Conservation (phyloP, 1,140 invertebrate species). For the Whitmania pigra region DNA sequence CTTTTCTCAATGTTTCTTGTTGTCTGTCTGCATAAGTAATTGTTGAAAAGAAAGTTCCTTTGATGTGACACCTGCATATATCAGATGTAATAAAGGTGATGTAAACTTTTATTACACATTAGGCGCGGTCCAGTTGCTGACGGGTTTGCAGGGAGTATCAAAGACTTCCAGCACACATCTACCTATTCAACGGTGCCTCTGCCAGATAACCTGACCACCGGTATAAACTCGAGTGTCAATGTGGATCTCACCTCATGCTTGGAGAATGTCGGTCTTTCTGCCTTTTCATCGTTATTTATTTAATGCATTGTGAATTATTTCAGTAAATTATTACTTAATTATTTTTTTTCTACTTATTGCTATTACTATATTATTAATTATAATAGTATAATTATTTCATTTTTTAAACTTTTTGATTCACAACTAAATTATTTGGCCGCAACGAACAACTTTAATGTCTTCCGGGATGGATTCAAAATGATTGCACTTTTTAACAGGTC, state of each 20-base stretch:
- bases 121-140: slow-evolving; percentile 21
- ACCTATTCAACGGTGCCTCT: neutral
- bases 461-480: too few relatives aligned
- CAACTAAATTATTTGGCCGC: too few relatives aligned
- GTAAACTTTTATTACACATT: neutral
- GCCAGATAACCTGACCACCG: neutral
- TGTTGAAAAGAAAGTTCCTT: neutral
- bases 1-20: neutral
- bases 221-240: neutral
- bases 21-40: too few relatives aligned
- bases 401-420: neutral
- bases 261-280: slow-evolving; percentile 5
- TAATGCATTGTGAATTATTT: neutral
- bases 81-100: neutral
- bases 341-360: neutral
- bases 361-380: neutral
- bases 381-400: neutral
- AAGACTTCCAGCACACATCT: slow-evolving; percentile 12
- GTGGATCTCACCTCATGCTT: slow-evolving; percentile 18
- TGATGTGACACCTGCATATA: neutral
- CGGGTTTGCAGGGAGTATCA: slow-evolving; percentile 22
- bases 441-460: too few relatives aligned
- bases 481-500: slow-evolving; percentile 12
- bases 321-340: neutral
- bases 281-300: too few relatives aligned